Evolutionary conservation across 2,113 vertebrate species (phyloP).

Genomic region (Muntiacus muntjak): DNA sequence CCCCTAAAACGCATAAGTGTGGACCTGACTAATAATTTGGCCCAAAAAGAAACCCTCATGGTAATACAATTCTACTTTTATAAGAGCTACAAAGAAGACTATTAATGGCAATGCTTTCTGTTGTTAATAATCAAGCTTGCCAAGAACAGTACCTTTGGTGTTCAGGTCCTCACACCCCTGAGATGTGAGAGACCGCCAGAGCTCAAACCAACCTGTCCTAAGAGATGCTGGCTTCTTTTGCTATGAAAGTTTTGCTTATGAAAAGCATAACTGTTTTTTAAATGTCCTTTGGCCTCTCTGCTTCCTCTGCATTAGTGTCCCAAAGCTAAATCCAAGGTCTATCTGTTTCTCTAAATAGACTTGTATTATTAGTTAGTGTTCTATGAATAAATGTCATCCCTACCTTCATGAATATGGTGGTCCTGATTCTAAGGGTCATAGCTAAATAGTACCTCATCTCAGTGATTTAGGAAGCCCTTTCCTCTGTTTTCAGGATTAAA

Average conservation of each 20-base stretch:
- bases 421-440: not conserved
- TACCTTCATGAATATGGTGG: not conserved
- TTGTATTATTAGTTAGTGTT: not conserved
- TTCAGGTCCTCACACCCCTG: not conserved
- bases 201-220: not conserved
- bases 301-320: not conserved
- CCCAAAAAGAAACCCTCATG: not conserved
- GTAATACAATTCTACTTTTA: not conserved
- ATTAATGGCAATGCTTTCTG: slow-evolving; percentile 1
- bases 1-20: not conserved
- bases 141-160: not conserved
- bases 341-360: not conserved
- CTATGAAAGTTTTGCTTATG: not conserved
- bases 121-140: not conserved
- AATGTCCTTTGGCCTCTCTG: not conserved
- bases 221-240: not conserved
- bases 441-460: not conserved
- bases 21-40: not conserved
- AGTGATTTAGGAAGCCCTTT: slow-evolving; percentile 27
- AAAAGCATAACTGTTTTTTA: not conserved
- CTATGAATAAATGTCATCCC: not conserved
- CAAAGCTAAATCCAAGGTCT: not conserved
- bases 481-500: slow-evolving; percentile 13
- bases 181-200: not conserved
- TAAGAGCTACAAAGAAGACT: not conserved